Evolutionary conservation across 2,113 vertebrate species (phyloP).

Genomic region (Nesospiza acunhae): DNA sequence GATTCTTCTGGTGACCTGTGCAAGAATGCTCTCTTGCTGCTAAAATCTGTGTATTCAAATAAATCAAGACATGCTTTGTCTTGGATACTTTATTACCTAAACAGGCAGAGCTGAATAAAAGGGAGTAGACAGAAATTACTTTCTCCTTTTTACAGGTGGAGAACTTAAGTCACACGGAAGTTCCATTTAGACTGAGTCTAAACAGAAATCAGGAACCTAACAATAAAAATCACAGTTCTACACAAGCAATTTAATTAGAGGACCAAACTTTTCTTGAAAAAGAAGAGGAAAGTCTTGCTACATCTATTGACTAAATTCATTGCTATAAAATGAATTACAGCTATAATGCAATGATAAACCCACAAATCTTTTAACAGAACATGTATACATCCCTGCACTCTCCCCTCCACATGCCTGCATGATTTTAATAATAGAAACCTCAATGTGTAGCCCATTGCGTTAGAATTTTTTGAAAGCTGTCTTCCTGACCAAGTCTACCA

Average conservation of each 20-base stretch:
- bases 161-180: background rate
- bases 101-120: background rate
- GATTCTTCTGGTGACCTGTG: background rate
- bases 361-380: background rate
- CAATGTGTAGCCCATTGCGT: background rate
- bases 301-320: background rate
- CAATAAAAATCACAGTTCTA: background rate
- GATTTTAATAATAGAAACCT: background rate
- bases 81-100: background rate
- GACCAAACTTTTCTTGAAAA: background rate
- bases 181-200: background rate
- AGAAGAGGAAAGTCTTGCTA: background rate
- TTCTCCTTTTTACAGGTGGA: background rate
- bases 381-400: rapidly evolving
- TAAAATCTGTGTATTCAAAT: background rate
- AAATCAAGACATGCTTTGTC: background rate
- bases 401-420: rapidly evolving
- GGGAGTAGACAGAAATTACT: background rate
- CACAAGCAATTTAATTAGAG: background rate
- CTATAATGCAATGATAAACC: background rate
- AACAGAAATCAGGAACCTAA: background rate
- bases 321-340: background rate
- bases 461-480: background rate
- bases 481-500: background rate
- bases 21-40: background rate